Evolutionary conservation across 2,888 invertebrate genomes (phyloP).

Genomic region (Cephus sareptanus): DNA sequence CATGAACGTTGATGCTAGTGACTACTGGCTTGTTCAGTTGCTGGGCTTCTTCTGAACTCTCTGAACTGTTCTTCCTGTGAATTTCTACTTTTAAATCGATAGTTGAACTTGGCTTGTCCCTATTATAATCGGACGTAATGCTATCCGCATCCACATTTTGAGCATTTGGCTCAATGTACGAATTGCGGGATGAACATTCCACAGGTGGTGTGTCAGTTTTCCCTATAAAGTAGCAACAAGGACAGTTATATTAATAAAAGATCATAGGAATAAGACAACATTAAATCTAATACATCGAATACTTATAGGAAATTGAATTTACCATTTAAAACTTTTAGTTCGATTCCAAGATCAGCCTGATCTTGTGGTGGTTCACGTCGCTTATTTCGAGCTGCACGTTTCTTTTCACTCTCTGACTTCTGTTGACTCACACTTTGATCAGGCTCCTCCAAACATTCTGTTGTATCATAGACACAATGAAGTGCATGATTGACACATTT

Average conservation of each 20-base stretch:
- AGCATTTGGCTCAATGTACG: slow-evolving; percentile 65
- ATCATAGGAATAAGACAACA: neutral
- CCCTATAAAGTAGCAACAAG: slow-evolving; percentile 33
- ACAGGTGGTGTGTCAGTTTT: slow-evolving; percentile 68
- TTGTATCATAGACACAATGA: slow-evolving; percentile 94
- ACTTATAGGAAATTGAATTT: slow-evolving; percentile 7
- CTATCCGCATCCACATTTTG: slow-evolving; percentile 63
- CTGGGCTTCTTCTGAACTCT: slow-evolving; percentile 81
- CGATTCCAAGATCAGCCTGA: slow-evolving; percentile 60
- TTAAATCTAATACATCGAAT: neutral
- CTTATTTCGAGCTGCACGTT: slow-evolving; percentile 56
- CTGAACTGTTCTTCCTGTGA: slow-evolving; percentile 90
- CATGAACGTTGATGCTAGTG: slow-evolving; percentile 50
- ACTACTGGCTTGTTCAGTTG: slow-evolving; percentile 53
- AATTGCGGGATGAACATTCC: slow-evolving; percentile 69
- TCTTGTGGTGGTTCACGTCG: slow-evolving; percentile 63
- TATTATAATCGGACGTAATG: slow-evolving; percentile 62
- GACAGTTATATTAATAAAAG: neutral
- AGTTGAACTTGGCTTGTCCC: slow-evolving; percentile 62
- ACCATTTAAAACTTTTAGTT: slow-evolving; percentile 62
- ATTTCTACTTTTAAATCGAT: slow-evolving; percentile 92
- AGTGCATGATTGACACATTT: slow-evolving; percentile 91
- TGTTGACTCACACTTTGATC: slow-evolving; percentile 69
- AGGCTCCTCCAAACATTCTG: slow-evolving; percentile 81
- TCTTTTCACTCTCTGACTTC: slow-evolving; percentile 67